A percentile compares a stretch with the other conserved stretches of the same genome.
Evolutionary conservation across 2,113 vertebrate species (phyloP).

Genomic region (Odocoileus hemionus): DNA sequence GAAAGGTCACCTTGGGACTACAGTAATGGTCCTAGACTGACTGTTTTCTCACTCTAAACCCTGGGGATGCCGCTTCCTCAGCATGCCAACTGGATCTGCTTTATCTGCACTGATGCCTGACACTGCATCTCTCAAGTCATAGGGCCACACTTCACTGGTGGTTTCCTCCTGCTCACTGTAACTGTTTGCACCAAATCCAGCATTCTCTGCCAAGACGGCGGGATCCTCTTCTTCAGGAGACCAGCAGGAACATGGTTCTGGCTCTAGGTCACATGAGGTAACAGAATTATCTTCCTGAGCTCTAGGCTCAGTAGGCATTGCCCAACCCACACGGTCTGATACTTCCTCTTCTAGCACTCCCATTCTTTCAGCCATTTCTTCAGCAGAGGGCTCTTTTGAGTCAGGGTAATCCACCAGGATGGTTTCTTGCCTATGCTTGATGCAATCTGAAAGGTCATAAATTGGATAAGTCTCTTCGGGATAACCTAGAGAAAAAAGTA

Average conservation of each 20-base stretch:
- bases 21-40: not conserved
- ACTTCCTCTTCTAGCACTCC: constrained; percentile 79
- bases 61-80: constrained; percentile 84
- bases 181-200: constrained; percentile 80
- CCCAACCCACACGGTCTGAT: constrained; percentile 65
- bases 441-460: constrained; percentile 78
- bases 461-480: constrained; percentile 90
- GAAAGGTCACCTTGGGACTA: not conserved
- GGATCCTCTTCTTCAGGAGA: constrained; percentile 80
- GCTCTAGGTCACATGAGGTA: constrained; percentile 75
- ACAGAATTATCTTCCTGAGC: constrained; percentile 19
- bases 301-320: constrained; percentile 48
- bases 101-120: not conserved
- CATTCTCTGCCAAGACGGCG: constrained; percentile 88
- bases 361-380: constrained; percentile 92
- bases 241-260: constrained; percentile 73
- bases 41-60: constrained; percentile 54
- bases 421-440: constrained; percentile 73
- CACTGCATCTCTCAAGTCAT: constrained; percentile 48
- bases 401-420: constrained; percentile 81
- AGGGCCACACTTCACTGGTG: constrained; percentile 56
- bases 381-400: constrained; percentile 84
- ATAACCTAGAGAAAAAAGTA: constrained; percentile 81
- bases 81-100: constrained; percentile 56
- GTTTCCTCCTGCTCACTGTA: constrained; percentile 82